These are phyloP conservation scores for Schrankia costaestrigalis DNA, from an alignment of 2,888 invertebrate genomes.

Conservation along the genomic window DNA sequence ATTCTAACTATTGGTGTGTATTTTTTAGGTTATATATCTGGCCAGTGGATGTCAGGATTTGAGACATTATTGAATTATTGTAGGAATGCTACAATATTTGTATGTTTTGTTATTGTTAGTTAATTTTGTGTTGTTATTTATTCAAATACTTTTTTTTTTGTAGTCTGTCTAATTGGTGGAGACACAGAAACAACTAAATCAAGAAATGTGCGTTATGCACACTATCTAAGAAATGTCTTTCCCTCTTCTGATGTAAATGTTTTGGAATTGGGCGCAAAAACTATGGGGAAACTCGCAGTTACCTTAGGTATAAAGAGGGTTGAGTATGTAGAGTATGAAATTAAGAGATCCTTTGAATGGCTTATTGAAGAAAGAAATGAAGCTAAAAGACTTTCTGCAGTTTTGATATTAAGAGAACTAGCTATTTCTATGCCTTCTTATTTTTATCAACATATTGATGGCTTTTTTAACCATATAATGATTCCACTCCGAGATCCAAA, in stretches of 20 bases:
- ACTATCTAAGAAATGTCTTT: constrained; percentile 93
- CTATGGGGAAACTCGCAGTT: constrained; percentile 94
- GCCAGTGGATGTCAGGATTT: background rate
- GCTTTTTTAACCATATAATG: constrained; percentile 95
- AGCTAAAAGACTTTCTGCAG: constrained; percentile 94
- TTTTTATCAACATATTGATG: constrained; percentile 95
- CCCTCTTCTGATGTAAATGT: constrained; percentile 94
- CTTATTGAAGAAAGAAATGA: constrained; percentile 93
- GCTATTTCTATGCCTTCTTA: constrained; percentile 98
- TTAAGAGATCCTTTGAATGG: constrained; percentile 97
- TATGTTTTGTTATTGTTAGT: background rate
- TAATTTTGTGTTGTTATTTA: background rate
- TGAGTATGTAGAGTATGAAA: constrained; percentile 97
- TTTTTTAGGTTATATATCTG: constrained; percentile 25
- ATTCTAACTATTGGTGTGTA: constrained; percentile 91
- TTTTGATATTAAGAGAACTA: constrained; percentile 93
- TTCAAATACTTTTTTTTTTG: constrained; percentile 6
- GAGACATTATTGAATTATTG: background rate
- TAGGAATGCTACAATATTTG: no score
- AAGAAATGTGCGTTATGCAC: constrained; percentile 93
- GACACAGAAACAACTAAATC: constrained; percentile 95
- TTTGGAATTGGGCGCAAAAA: constrained; percentile 96
- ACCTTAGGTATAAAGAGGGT: constrained; percentile 95
- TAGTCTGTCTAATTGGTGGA: constrained; percentile 94
- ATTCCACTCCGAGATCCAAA: constrained; percentile 95